A percentile compares a stretch with the other conserved stretches of the same genome.
These are phyloP conservation scores for Bambusicola thoracicus DNA, from an alignment of 2,113 vertebrate genomes.

Conservation along the genomic window DNA sequence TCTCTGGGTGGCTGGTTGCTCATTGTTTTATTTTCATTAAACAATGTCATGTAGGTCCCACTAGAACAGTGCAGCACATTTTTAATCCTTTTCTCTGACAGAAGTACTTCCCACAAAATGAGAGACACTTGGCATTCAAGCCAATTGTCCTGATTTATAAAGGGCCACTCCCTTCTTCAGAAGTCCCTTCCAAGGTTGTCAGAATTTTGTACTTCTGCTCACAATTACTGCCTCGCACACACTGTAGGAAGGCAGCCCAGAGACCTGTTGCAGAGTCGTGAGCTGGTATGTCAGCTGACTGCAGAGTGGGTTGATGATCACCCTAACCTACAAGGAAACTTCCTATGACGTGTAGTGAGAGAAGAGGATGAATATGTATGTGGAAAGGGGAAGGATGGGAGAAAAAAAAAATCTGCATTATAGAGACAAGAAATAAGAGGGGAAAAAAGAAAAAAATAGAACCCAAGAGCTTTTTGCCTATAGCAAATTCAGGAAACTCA, in stretches of 20 bases:
- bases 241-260: neutral
- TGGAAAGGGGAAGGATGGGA: neutral
- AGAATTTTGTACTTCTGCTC: neutral
- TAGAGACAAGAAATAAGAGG: neutral
- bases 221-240: neutral
- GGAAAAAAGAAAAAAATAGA: neutral
- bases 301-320: neutral
- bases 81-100: neutral
- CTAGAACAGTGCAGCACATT: neutral
- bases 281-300: neutral
- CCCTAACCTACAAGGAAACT: neutral
- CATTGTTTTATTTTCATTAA: neutral
- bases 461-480: neutral
- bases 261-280: neutral
- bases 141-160: neutral
- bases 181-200: neutral
- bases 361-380: fast-evolving
- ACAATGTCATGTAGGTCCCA: neutral
- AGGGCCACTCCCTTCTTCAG: neutral
- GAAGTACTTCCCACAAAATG: neutral
- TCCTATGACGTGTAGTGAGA: neutral
- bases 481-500: neutral
- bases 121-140: neutral
- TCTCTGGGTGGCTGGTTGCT: neutral
- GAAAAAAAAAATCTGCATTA: neutral